Percentiles rank a stretch among this genome's conserved stretches.
Evolutionary conservation across 2,888 invertebrate genomes (phyloP).

Genomic region (Tetropium fuscum): DNA sequence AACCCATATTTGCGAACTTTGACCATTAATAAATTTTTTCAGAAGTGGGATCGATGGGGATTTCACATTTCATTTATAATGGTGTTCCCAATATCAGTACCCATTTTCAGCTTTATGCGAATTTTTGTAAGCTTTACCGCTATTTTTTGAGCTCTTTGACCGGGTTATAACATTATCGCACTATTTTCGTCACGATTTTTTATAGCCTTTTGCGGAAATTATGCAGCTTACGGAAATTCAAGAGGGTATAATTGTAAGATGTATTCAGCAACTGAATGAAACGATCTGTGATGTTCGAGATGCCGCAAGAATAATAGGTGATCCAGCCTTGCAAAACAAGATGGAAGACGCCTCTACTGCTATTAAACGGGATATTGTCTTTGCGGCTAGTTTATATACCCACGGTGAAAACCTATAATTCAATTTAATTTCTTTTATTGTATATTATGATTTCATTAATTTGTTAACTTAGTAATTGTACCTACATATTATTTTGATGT

Average conservation of each 20-base stretch:
- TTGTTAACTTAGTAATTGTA: no score
- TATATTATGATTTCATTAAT: no score
- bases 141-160: no score
- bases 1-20: no score
- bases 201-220: conserved; percentile 90
- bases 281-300: conserved; percentile 88
- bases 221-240: conserved; percentile 94
- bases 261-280: conserved; percentile 97
- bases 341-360: conserved; percentile 95
- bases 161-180: background rate
- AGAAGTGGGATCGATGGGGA: no score
- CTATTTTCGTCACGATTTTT: conserved; percentile 18
- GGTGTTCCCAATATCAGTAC: no score
- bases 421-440: background rate
- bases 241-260: conserved; percentile 97
- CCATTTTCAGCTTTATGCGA: no score
- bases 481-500: no score
- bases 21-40: no score
- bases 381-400: conserved; percentile 96
- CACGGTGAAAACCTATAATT: conserved; percentile 57
- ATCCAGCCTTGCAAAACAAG: conserved; percentile 90
- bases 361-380: conserved; percentile 97
- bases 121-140: no score
- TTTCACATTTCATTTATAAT: no score
- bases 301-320: conserved; percentile 93